These are phyloP conservation scores for Oxytorus armatus DNA, from an alignment of 2,888 invertebrate species.

Conservation along the genomic window DNA sequence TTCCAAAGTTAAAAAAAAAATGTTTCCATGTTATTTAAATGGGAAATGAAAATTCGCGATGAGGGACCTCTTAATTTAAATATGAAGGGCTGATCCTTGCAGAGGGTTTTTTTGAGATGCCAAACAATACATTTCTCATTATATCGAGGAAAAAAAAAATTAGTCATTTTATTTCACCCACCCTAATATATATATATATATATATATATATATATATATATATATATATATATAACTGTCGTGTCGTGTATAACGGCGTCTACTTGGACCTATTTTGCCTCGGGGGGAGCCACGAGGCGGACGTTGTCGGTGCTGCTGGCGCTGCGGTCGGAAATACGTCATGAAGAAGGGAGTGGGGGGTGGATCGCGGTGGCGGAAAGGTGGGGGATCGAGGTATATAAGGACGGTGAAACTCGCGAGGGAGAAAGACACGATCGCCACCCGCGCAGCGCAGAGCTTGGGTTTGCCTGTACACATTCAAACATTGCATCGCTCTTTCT, in stretches of 20 bases:
- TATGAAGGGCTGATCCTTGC: too few relatives aligned
- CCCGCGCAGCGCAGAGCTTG: background rate
- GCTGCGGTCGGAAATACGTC: conserved; percentile 42
- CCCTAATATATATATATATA: too few relatives aligned
- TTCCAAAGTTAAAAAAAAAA: too few relatives aligned
- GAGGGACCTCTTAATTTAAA: too few relatives aligned
- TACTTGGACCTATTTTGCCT: conserved; percentile 47
- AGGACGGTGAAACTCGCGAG: conserved; percentile 5
- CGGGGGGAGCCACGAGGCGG: conserved; percentile 49
- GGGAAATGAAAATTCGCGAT: too few relatives aligned
- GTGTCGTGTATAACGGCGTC: conserved; percentile 19
- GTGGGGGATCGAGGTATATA: conserved; percentile 11
- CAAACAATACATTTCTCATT: too few relatives aligned
- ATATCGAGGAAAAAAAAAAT: too few relatives aligned
- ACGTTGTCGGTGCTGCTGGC: conserved; percentile 41
- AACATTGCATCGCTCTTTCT: conserved; percentile 11
- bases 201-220: background rate
- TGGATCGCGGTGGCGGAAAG: background rate
- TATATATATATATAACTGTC: too few relatives aligned
- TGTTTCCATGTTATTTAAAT: too few relatives aligned
- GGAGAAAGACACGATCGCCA: conserved; percentile 13
- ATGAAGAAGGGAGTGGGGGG: conserved; percentile 16
- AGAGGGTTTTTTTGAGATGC: too few relatives aligned
- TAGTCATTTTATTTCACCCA: too few relatives aligned
- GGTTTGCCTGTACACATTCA: background rate